Base-by-base conservation (phyloP, 1,140 invertebrate genomes). In the Rhizoglyphus robini region DNA sequence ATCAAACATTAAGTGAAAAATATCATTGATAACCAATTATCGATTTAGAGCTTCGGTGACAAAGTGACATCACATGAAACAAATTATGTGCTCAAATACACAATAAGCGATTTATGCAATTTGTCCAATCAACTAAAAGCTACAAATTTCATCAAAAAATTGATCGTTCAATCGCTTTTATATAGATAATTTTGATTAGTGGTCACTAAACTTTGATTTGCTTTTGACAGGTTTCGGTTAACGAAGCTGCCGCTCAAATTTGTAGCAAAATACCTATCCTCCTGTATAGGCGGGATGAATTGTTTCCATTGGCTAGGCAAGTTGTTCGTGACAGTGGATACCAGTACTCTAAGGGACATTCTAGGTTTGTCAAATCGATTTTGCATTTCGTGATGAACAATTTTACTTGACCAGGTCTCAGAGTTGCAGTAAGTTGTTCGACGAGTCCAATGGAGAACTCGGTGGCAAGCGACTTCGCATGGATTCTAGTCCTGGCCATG, bases 241-340 rank as follows among this genome's bases (percentile, higher is more conserved):
- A 98, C 77, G 95, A 98, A 76, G 94, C 94, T 0, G 91, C 94
- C 0, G 92, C 92, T 1, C 94, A 97, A 75, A 84, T 98, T 65
- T 96, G 93, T 74, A 81, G 86, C 72, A 85, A 88, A 73, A 83
- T 90, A 65, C 91, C 92, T 0, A 87, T 88, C 3, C 78, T 97
- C 36, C 79, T 98, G 41, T 96, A 92, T 2, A 80, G 93, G 38
- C 79, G 93, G 34, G 92, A 97, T 74, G 92, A 96, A 76, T 81
- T 98, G 31, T 97, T 97, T 75, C 89, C 92, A 3, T 78, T 97
- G 61, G 93, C 95, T 0, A 79, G 94, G 62, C 90, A 95, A 77
- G 88, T 97, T 18, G 93, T 97, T 23, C 81, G 90, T 65, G 86
- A 95, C 71, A 90, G 90, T 30, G 92, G 92, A 0, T 89, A 93